These are phyloP conservation scores for Malacoraja senta DNA, from an alignment of 2,797 vertebrate species.

Conservation along the genomic window DNA sequence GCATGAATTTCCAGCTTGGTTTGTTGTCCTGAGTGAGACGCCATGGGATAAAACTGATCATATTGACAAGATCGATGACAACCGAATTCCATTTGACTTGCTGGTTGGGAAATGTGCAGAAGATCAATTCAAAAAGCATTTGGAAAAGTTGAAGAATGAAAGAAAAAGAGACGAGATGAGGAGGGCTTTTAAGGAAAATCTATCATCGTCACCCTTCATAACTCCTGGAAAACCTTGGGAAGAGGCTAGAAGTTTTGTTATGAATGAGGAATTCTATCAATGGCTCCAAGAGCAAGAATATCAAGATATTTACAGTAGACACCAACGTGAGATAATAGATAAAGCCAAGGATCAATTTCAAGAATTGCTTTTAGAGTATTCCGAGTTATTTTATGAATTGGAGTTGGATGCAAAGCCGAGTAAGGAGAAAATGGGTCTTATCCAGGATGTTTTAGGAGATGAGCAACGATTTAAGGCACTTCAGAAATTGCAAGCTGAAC, in stretches of 20 bases:
- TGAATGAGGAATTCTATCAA: slow-evolving; percentile 90
- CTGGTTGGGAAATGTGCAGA: slow-evolving; percentile 75
- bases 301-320: slow-evolving; percentile 84
- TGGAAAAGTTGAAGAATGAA: slow-evolving; percentile 78
- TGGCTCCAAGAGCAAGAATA: slow-evolving; percentile 87
- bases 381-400: slow-evolving; percentile 93
- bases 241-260: slow-evolving; percentile 91
- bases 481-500: slow-evolving; percentile 90
- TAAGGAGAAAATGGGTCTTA: slow-evolving; percentile 98
- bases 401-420: slow-evolving; percentile 95
- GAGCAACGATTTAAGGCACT: slow-evolving; percentile 90
- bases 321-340: slow-evolving; percentile 93
- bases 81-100: slow-evolving; percentile 86
- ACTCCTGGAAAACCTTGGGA: slow-evolving; percentile 95
- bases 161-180: slow-evolving; percentile 79
- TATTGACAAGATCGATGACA: slow-evolving; percentile 76
- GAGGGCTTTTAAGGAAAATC: slow-evolving; percentile 79
- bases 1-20: slow-evolving; percentile 82
- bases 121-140: slow-evolving; percentile 70
- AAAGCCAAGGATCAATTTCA: slow-evolving; percentile 93
- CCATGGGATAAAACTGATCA: slow-evolving; percentile 87
- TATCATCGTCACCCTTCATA: slow-evolving; percentile 81
- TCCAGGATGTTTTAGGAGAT: slow-evolving; percentile 87
- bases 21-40: slow-evolving; percentile 85
- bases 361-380: slow-evolving; percentile 90